Base-by-base conservation (phyloP, 2,888 invertebrate genomes). In the Temnothorax ravouxi region DNA sequence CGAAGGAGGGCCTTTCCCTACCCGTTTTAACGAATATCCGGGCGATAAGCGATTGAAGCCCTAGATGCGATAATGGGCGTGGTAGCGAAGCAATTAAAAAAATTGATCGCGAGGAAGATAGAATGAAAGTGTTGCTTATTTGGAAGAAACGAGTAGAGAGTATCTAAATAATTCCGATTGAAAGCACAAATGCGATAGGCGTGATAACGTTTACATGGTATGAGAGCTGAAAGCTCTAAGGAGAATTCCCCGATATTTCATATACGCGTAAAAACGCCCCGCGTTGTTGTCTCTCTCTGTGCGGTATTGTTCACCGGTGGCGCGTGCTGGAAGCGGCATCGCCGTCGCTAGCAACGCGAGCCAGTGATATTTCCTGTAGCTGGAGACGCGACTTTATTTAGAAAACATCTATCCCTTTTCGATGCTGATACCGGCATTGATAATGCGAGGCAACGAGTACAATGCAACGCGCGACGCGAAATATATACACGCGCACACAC, bases 241-340 rank as follows among this genome's bases (percentile, higher is more conserved):
- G 5, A 34, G n/a, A 52, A 13, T 15, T 62, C n/a, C n/a, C n/a
- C n/a, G 34, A 52, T 41, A 34, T 71, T 77, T 69, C n/a, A n/a
- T 41, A 18, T 15, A 34, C 11, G 62, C 9, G 18, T 25, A 72
- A 25, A 41, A 25, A 41, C 38, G 59, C 44, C 15, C 15, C 29
- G n/a, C 69, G n/a, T 9, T 47, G 56, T 41, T 25, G 25, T 29
- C 38, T n/a, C n/a, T n/a, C n/a, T n/a, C n/a, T 15, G 41, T 29
- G 25, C n/a, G 41, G 29, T 29, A 29, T 29, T 29, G 29, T 29
- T 29, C 0, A 29, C 3, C 29, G 29, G 25, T 13, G 15, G 61
- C 34, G 47, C 61, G 62, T 41, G 76, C 41, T 25, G 67, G 8
- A 41, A 25, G 18, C 52, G 25, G 56, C 72, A 25, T 54, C 38